Evolutionary conservation across 2,113 vertebrate species (phyloP), one percentile per base, ranked within the genome.

Genomic region (Rhinoderma darwinii): DNA sequence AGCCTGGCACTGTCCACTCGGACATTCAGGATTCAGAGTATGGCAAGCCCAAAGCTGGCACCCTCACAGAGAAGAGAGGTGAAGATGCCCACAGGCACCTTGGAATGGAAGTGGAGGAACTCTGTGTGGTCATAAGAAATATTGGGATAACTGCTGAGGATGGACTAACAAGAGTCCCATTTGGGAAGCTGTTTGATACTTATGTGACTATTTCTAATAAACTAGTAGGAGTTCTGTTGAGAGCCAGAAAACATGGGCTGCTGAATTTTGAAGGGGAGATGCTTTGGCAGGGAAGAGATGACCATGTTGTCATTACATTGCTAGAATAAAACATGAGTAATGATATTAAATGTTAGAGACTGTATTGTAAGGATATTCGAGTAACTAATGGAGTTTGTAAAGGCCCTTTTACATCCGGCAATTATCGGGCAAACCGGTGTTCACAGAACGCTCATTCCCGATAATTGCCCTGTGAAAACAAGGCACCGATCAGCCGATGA

Each of bases 211-310:
- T 98, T 90, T 98, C 96, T 4, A 96, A 97, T 89, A 98, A 97
- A 90, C 90, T 98, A 41, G 97, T 97, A 80, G 97, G 97, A 20
- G 91, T 97, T 84, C 92, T 98, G 86, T 89, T 97, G 47, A 91
- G 96, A 70, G 97, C 96, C 7, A 95, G 97, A 63, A 97, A 95
- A 89, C 96, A 97, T 0, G 92, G 94, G 10, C 93, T 96, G 87
- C 92, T 98, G 86, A 91, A 92, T 47, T 97, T 98, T 90, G 93
- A 97, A 77, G 96, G 97, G 35, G 97, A 98, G 92, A 98, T 97
- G 96, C 92, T 98, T 84, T 98, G 97, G 97, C 97, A 98, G 92
- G 96, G 97, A 88, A 94, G 94, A 92, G 96, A 98, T 90, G 94
- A 98, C 89, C 89, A 91, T 0, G 92, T 95, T 20, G 32, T 96